Conservation (phyloP, 2,797 vertebrate genomes). For the Lepilemur ruficaudatus region DNA sequence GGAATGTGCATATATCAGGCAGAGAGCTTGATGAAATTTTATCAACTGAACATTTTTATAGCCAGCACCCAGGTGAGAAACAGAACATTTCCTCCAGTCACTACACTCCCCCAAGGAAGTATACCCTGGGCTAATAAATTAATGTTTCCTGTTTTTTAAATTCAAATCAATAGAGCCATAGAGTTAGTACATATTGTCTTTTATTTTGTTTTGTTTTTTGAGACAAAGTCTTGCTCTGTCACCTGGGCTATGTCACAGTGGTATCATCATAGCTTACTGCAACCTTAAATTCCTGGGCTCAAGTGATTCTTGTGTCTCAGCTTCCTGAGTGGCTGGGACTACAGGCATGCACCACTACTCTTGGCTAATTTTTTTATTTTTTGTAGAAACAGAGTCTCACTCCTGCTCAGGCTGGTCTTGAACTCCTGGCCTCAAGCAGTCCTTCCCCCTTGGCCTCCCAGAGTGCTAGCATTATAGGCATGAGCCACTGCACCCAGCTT, state of each 20-base stretch:
- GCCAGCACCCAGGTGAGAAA: not conserved
- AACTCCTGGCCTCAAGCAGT: not conserved
- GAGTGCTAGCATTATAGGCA: not conserved
- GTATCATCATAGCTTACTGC: not conserved
- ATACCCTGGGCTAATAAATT: not conserved
- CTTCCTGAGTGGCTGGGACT: not conserved
- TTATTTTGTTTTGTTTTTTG: not conserved
- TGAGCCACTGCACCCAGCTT: not conserved
- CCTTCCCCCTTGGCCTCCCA: not conserved
- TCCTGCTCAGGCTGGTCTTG: not conserved
- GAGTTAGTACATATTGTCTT: not conserved
- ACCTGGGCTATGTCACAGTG: not conserved
- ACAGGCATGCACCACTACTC: not conserved
- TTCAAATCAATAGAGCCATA: not conserved
- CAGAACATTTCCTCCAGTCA: not conserved
- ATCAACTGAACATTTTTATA: not conserved
- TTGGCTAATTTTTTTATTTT: not conserved
- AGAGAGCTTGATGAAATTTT: not conserved
- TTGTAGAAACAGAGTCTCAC: not conserved
- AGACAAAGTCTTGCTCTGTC: not conserved
- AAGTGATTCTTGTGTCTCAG: not conserved
- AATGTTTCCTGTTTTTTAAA: conserved; percentile 8
- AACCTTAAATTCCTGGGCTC: not conserved
- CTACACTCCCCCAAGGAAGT: not conserved
- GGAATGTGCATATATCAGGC: not conserved